Evolutionary conservation across 2,888 invertebrate genomes (phyloP).

Genomic region (Archips crataeganus): DNA sequence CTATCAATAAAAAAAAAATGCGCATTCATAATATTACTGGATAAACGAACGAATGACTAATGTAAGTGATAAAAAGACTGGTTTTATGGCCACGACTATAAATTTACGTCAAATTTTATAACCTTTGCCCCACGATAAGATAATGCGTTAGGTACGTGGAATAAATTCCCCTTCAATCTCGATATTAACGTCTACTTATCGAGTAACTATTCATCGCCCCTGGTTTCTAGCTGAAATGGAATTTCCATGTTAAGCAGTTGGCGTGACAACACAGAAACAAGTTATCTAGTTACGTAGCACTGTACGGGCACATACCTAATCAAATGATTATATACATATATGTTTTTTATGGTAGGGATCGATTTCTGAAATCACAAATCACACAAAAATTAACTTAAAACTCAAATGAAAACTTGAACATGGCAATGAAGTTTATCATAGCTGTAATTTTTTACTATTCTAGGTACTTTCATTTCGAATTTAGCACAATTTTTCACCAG

Average conservation of each 20-base stretch:
- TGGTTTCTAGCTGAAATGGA: slow-evolving; percentile 11
- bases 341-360: too few relatives aligned
- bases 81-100: slow-evolving; percentile 13
- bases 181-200: slow-evolving; percentile 8
- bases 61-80: slow-evolving; percentile 19
- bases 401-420: too few relatives aligned
- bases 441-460: too few relatives aligned
- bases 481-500: too few relatives aligned
- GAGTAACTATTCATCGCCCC: not conserved
- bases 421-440: too few relatives aligned
- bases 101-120: slow-evolving; percentile 27
- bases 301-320: too few relatives aligned
- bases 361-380: too few relatives aligned
- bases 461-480: too few relatives aligned
- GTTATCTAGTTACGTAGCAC: slow-evolving; percentile 1
- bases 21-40: slow-evolving; percentile 1
- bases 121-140: slow-evolving; percentile 20
- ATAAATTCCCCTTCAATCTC: slow-evolving; percentile 23
- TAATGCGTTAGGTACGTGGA: slow-evolving; percentile 23
- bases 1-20: too few relatives aligned
- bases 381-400: too few relatives aligned
- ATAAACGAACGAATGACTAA: slow-evolving; percentile 11
- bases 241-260: slow-evolving; percentile 15
- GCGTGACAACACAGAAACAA: not conserved
- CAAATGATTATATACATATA: not conserved